Evolutionary conservation across 2,797 vertebrate species (phyloP), one percentile per base, ranked within the genome.

Genomic region (Bovichtus variegatus): DNA sequence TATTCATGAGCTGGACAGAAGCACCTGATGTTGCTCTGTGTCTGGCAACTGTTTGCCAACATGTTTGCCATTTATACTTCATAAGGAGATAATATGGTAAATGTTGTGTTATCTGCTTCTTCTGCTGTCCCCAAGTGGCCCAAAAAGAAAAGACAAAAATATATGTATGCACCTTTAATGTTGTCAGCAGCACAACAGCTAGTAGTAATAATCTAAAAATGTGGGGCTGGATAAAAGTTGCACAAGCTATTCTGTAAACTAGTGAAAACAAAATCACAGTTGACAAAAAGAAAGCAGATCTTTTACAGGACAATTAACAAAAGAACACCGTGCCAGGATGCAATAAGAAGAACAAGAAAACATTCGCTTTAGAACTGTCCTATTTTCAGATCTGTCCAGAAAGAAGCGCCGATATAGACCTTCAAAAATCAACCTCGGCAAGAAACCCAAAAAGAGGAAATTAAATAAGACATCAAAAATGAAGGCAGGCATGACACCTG

Each of bases 401-500:
- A 57, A 72, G 11, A 25, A 44, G 4, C 31, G 18, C 4, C 18
- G 19, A 31, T 46, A 34, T 18, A 62, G 25, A 65, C 9, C n/a
- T 10, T n/a, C 12, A n/a, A n/a, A 51, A 27, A 66, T 43, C 36
- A 55, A 78, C 44, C 47, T 47, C 23, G 3, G 51, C 11, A 43
- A 15, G 25, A 64, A 23, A 34, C 1, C 4, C 12, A 49, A 44
- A 59, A 23, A 53, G 38, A 61, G 43, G 19, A 44, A 6, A 71
- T 41, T 38, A 43, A 79, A 66, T 57, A 49, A 59, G 34, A 21
- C 38, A 23, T 43, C 1, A 50, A 44, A 62, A 62, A 34, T 44
- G 1, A 79, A 49, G 1, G 27, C 19, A 55, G 46, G 21, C 31
- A 2, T 51, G 46, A 64, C 67, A 68, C 25, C 21, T 7, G 34